Conservation (phyloP, 2,888 invertebrate species). For the Penaeus monodon region DNA sequence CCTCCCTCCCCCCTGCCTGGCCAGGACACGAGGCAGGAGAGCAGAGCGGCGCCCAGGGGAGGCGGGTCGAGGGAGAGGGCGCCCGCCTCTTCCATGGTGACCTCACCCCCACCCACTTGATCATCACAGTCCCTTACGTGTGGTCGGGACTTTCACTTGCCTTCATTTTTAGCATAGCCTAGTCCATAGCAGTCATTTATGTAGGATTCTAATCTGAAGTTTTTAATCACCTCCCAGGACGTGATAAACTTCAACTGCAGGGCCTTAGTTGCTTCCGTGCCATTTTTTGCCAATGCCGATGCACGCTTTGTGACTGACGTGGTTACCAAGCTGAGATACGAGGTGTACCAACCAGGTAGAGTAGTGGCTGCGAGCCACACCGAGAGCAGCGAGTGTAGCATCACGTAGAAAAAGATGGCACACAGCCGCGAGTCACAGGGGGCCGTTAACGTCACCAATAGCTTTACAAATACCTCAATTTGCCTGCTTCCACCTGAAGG, state of each 20-base stretch:
- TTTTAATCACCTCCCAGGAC: slow-evolving; percentile 74
- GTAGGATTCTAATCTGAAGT: slow-evolving; percentile 58
- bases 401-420: slow-evolving; percentile 48
- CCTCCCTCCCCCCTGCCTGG: slow-evolving; percentile 44
- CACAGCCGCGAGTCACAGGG: slow-evolving; percentile 32
- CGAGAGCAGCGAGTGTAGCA: slow-evolving; percentile 54
- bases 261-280: slow-evolving; percentile 96
- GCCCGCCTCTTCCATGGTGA: slow-evolving; percentile 41
- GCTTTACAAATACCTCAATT: not conserved
- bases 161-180: slow-evolving; percentile 57
- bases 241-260: slow-evolving; percentile 99
- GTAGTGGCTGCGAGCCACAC: slow-evolving; percentile 59
- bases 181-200: slow-evolving; percentile 33
- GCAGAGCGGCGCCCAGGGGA: slow-evolving; percentile 18
- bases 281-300: slow-evolving; percentile 98
- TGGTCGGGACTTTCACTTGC: slow-evolving; percentile 60
- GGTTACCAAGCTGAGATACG: slow-evolving; percentile 97
- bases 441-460: not conserved
- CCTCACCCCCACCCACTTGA: slow-evolving; percentile 30
- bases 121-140: slow-evolving; percentile 56
- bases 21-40: slow-evolving; percentile 30
- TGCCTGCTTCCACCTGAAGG: too few relatives aligned
- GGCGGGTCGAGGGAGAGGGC: slow-evolving; percentile 44
- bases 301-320: slow-evolving; percentile 98
- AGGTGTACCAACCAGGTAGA: slow-evolving; percentile 98